Evolutionary conservation across 1,140 invertebrate genomes (phyloP).

Genomic region (Ostrea denselamellosa): DNA sequence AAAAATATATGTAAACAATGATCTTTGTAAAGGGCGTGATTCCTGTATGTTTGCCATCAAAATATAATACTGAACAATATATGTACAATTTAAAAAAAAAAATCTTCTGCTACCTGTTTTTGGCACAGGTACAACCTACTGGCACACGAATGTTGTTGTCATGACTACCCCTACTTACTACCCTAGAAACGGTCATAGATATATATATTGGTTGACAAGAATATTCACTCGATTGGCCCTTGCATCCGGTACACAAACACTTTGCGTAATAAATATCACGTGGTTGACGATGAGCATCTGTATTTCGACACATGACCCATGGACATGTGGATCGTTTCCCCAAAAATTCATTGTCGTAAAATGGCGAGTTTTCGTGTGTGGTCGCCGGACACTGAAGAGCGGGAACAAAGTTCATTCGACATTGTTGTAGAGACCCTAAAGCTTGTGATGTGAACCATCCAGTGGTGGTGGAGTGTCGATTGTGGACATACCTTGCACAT

Average conservation of each 20-base stretch:
- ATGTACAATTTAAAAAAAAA: neutral
- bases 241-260: conserved; percentile 46
- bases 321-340: conserved; percentile 46
- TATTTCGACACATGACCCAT: conserved; percentile 36
- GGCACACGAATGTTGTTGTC: conserved; percentile 20
- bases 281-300: conserved; percentile 29
- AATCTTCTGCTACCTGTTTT: neutral
- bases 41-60: neutral
- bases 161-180: neutral
- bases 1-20: neutral
- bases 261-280: conserved; percentile 35
- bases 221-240: conserved; percentile 26
- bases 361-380: neutral
- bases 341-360: conserved; percentile 24
- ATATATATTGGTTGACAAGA: conserved; percentile 47
- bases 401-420: neutral
- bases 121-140: conserved; percentile 47
- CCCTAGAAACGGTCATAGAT: conserved; percentile 14
- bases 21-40: neutral
- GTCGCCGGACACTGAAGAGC: neutral
- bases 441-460: neutral
- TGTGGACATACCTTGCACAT: neutral
- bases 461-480: neutral
- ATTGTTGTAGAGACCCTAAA: neutral
- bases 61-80: neutral